These are phyloP conservation scores for Chaetorhynchus papuensis DNA, from an alignment of 2,113 vertebrate species.

Conservation along the genomic window DNA sequence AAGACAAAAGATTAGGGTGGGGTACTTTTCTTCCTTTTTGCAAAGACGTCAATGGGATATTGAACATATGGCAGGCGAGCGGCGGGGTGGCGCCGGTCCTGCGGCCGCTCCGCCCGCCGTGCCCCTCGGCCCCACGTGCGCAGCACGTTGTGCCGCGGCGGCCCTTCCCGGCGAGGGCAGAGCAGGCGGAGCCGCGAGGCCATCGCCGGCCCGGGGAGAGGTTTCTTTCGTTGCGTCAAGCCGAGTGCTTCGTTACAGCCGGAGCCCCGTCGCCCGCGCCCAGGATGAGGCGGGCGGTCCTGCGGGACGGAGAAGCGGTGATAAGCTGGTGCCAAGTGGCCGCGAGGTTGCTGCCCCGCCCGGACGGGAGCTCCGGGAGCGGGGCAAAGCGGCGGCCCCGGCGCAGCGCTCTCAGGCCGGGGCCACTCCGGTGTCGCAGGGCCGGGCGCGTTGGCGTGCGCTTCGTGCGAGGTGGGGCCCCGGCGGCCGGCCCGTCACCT, in stretches of 20 bases:
- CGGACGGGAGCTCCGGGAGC: not conserved
- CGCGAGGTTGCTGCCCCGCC: not conserved
- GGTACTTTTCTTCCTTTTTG: not conserved
- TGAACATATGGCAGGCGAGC: not conserved
- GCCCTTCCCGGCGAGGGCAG: not conserved
- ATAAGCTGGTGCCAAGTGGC: not conserved
- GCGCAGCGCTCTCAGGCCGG: not conserved
- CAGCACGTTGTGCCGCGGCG: not conserved
- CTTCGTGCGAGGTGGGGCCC: not conserved
- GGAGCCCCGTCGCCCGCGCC: not conserved
- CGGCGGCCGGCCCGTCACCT: slow-evolving; percentile 47
- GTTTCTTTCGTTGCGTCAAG: not conserved
- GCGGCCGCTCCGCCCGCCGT: not conserved
- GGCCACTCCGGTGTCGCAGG: not conserved
- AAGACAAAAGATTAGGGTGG: not conserved
- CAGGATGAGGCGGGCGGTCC: slow-evolving; percentile 13
- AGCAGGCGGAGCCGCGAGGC: not conserved
- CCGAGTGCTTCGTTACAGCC: not conserved
- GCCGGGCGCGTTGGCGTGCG: too few species aligned
- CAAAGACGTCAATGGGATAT: slow-evolving; percentile 6
- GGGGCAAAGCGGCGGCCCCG: not conserved
- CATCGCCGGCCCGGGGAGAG: not conserved
- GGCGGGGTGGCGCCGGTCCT: not conserved
- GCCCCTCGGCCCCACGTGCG: not conserved
- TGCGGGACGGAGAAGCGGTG: slow-evolving; percentile 53